phyloP scores from a whole-genome alignment of 2,113 vertebrate genomes.

The Sardina pilchardus region DNA sequence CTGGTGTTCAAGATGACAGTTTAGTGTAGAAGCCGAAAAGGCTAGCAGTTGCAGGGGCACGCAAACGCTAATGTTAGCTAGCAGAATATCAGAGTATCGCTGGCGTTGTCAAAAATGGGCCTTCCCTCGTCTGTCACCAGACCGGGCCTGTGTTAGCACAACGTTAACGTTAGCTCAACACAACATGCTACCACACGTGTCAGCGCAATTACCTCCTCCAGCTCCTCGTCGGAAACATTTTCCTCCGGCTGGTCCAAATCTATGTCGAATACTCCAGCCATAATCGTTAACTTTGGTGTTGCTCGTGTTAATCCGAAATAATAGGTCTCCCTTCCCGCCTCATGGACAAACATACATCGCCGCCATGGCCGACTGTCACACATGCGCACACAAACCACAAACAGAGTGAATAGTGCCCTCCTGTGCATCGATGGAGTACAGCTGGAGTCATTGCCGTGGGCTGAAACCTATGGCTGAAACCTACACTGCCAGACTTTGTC shows the following conservation, averaged over 20 bases:
- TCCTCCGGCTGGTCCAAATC: conserved; percentile 93
- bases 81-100: not conserved
- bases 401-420: not conserved
- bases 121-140: conserved; percentile 26
- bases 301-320: conserved; percentile 33
- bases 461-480: too few relatives aligned
- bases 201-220: conserved; percentile 71
- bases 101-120: not conserved
- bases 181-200: not conserved
- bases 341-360: conserved; percentile 75
- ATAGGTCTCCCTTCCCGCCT: conserved; percentile 58
- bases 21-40: not conserved
- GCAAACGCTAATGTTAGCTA: not conserved
- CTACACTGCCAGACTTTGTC: too few relatives aligned
- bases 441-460: not conserved
- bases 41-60: not conserved
- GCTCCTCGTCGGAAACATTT: conserved; percentile 86
- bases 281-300: conserved; percentile 67
- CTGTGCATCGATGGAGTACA: not conserved
- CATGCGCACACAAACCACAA: conserved; percentile 54
- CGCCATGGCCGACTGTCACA: conserved; percentile 75
- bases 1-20: not conserved
- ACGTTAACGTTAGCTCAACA: conserved; percentile 76
- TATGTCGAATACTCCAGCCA: conserved; percentile 95
- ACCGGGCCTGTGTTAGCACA: conserved; percentile 40